A percentile compares a stretch with the other conserved stretches of the same genome.
phyloP scores from a whole-genome alignment of 2,113 vertebrate genomes.

The Isichthys henryi region DNA sequence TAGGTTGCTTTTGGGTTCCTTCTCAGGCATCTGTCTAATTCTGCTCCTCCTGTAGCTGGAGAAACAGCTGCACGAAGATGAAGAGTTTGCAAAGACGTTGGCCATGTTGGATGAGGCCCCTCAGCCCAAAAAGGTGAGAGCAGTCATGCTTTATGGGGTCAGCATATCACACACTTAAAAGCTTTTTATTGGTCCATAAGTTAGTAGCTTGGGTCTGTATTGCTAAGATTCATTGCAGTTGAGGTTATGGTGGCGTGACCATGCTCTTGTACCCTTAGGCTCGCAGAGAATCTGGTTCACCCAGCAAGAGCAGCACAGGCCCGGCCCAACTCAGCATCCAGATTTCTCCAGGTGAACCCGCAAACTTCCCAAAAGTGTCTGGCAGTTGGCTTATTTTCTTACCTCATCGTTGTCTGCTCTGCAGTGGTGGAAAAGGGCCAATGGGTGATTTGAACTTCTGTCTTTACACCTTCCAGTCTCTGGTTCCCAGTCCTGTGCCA shows the following conservation, averaged over 20 bases:
- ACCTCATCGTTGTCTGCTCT: neutral
- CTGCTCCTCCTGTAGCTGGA: conserved; percentile 65
- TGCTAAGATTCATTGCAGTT: neutral
- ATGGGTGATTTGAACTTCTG: neutral
- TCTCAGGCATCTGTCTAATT: neutral
- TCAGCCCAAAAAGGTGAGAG: conserved; percentile 72
- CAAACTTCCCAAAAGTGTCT: neutral
- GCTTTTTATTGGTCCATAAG: neutral
- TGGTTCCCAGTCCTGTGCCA: conserved; percentile 26
- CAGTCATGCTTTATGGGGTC: neutral
- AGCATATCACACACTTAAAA: neutral
- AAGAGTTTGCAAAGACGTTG: conserved; percentile 86
- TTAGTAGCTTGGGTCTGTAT: neutral
- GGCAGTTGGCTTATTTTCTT: neutral
- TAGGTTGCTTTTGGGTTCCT: neutral
- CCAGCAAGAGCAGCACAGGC: conserved; percentile 45
- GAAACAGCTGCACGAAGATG: conserved; percentile 85
- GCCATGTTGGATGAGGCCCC: conserved; percentile 84
- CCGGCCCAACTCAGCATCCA: conserved; percentile 33
- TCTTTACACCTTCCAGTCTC: neutral
- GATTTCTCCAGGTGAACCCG: conserved; percentile 13
- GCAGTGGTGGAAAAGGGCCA: neutral
- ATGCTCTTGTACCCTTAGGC: conserved; percentile 49
- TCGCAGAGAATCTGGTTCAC: conserved; percentile 50
- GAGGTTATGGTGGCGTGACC: neutral